Evolutionary conservation across 1,140 invertebrate genomes (phyloP), one percentile per base, ranked within the genome.

Genomic region (Bursaphelenchus mucronatus): DNA sequence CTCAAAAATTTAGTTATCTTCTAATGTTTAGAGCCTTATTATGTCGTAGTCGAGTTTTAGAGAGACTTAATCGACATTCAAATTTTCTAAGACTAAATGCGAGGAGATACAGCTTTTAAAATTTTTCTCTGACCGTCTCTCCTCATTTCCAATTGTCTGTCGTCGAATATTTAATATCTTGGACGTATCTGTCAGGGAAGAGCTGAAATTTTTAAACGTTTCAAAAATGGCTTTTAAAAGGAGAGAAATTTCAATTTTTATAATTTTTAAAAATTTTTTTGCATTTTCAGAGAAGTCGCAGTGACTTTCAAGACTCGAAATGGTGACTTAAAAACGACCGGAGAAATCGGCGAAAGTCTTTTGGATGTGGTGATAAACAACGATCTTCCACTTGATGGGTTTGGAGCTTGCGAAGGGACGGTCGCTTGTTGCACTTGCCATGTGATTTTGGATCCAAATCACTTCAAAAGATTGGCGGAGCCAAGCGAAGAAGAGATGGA

Each of bases 401-500:
- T 21, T 10, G 59, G 59, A 13, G 59, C 59, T 19, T 62, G 59
- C 49, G 59, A 62, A 59, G 59, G 59, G 11, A 19, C 47, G 11
- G 11, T 62, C n/a, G 59, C 53, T 10, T 62, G 59, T 40, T 61
- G n/a, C n/a, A 62, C 59, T 11, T 62, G 59, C 43, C 59, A 62
- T 41, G 59, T 62, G 13, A 57, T 62, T 30, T 30, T 62, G 10
- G 47, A 62, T 15, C 47, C 50, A 30, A 49, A 50, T 10, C 59
- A 62, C 10, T 62, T 62, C 43, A 49, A 61, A 21, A n/a, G 59
- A 17, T 10, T 17, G 13, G 59, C 15, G 21, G 30, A 62, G 21
- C 15, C 40, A 13, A n/a, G 11, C 13, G 47, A 61, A 13, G 49
- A 61, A 13, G 59, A 62, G 47, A 15, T 62, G 59, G 59, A 62